Percentiles rank a stretch among this genome's conserved stretches.
Conservation (phyloP, 2,113 vertebrate species). For the Pampusana beccarii region DNA sequence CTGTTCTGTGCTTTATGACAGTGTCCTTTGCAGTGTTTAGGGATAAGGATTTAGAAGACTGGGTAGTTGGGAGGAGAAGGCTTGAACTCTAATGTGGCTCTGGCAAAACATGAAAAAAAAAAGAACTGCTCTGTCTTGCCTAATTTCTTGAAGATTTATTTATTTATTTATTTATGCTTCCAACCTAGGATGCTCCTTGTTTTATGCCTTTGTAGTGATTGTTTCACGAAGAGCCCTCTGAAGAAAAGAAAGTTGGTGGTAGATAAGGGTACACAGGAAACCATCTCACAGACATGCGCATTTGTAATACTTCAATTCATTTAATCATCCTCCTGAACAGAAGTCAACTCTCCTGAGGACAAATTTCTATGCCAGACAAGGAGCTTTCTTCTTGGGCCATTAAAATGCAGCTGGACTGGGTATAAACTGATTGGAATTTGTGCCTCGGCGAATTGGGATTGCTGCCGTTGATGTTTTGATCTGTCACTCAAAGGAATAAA, state of each 20-base stretch:
- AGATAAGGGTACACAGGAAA: neutral
- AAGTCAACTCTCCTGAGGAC: neutral
- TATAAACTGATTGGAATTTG: neutral
- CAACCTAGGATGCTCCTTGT: neutral
- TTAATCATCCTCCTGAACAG: neutral
- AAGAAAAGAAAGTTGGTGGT: neutral
- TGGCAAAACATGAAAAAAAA: neutral
- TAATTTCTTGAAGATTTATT: neutral
- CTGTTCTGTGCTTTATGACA: neutral
- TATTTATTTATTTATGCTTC: neutral
- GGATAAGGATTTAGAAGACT: neutral
- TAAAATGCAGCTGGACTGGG: neutral
- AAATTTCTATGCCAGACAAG: neutral
- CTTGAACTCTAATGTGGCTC: neutral
- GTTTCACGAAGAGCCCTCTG: neutral
- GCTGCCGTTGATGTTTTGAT: neutral
- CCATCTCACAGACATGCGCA: neutral
- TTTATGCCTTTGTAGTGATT: neutral
- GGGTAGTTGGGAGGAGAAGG: neutral
- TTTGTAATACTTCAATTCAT: neutral
- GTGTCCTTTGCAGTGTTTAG: neutral
- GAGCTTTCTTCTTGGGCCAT: neutral
- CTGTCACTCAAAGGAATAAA: neutral
- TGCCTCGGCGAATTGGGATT: neutral
- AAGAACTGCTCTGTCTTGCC: neutral